Evolutionary conservation across 2,797 vertebrate genomes (phyloP), one percentile per base, ranked within the genome.

Genomic region (Centropyge bicolor): DNA sequence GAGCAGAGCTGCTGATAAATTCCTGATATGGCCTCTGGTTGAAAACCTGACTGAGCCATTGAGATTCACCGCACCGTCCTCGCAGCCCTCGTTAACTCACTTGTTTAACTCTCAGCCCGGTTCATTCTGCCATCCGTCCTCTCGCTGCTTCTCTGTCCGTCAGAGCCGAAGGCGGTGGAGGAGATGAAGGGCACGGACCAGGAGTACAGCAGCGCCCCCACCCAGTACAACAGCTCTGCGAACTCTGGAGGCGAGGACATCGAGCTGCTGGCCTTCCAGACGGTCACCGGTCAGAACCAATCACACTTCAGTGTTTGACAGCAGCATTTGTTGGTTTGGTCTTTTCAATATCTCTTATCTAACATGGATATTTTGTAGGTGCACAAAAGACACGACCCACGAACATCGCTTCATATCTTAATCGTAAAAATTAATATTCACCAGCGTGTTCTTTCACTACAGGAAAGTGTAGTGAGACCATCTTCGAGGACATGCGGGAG

Each of bases 381-480:
- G n/a, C n/a, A n/a, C n/a, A 31, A 8, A 22, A 16, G 43, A 7
- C n/a, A 16, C 24, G 9, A 20, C 16, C 16, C 17, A 16, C 31
- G 16, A 10, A 27, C 8, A 45, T 22, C 14, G 27, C 24, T 19
- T 12, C 5, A 48, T 14, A 19, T 46, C 3, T 24, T 36, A 4
- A 20, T 20, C 4, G 27, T 66, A 38, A 27, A 38, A 41, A 19
- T 27, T 14, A 4, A 41, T 38, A 22, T 41, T 65, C 31, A 35
- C 36, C n/a, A n/a, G n/a, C n/a, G n/a, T n/a, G n/a, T n/a, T n/a
- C n/a, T 31, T 31, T 31, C 27, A 31, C 27, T 31, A 31, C 27
- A 96, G 95, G 94, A n/a, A 95, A 95, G 61, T 95, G 93, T 62
- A 96, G 94, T 5, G 93, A 96, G 80, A 95, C 94, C 45, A 96